Evolutionary conservation across 2,113 vertebrate species (phyloP), one percentile per base, ranked within the genome.

Genomic region (Phalacrocorax aristotelis): DNA sequence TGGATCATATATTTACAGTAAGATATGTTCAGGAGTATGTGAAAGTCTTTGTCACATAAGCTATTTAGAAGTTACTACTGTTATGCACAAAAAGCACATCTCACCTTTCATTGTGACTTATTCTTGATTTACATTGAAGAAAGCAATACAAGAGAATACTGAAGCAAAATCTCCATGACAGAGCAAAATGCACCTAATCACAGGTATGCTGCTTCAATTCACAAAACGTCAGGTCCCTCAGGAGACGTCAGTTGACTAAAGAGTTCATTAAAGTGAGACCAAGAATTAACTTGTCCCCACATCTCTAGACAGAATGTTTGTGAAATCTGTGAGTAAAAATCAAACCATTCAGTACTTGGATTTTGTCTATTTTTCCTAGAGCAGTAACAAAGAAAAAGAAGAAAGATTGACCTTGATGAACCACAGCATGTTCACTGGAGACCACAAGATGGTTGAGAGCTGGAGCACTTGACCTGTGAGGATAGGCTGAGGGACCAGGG

Each of bases 371-470:
- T 81, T 93, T 77, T 66, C 52, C 7, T 32, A 64, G 18, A 12
- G 15, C 29, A 79, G 20, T 62, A 46, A 42, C 13, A 55, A 54
- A 60, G 29, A 66, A 19, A 40, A 52, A 78, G 29, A 60, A 51
- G 27, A 72, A 76, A 49, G 25, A 32, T 13, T 72, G 15, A 46
- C 60, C 40, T 23, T 70, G 26, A 48, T 58, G 55, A 89, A 51
- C 11, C 5, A 68, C 8, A 61, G 11, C 23, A 18, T 0, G 0
- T 72, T 36, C 36, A 71, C 27, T 1, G 2, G 27, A 79, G 36
- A 74, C 15, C 13, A 34, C 19, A 48, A 57, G 54, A 46, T 0
- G 0, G 5, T 15, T 2, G 2, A 29, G 32, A 68, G 15, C 4
- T 14, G 8, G 14, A 83, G 11, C 10, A 34, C 26, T 69, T 83